Evolutionary conservation across 1,140 invertebrate species (phyloP), one percentile per base, ranked within the genome.

Genomic region (Dendrolimus punctatus): DNA sequence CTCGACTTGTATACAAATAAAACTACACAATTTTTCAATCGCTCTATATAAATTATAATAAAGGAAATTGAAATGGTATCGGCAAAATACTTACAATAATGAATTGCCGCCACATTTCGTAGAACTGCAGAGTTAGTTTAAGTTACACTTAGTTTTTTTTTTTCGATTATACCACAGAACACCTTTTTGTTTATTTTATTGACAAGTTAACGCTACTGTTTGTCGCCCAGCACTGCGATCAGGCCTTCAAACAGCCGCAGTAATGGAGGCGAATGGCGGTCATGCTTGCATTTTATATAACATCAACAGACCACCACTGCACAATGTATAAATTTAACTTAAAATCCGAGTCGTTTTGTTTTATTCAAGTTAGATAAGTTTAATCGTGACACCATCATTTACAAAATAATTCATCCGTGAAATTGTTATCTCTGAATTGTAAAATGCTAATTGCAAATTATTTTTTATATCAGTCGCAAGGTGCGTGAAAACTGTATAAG

Each of bases 241-340:
- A 62, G 65, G 58, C 64, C 64, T 58, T 58, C 58, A 62, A 50
- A 57, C 61, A 53, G 61, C 60, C 62, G 62, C 62, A 68, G 65
- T 77, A 80, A 74, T 77, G 67, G 57, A 70, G 57, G 66, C 75
- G 70, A 54, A 62, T 62, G 58, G 59, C 63, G 54, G 64, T 66
- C 64, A 66, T 57, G 64, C 64, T 66, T 58, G 62, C 62, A 60
- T 69, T 80, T 76, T 82, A 82, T 82, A 78, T 70, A 66, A 69
- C 71, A 75, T 70, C 57, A 62, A 58, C 72, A 67, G 70, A 65
- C 68, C 58, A 58, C 64, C 60, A 53, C 58, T 76, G 53, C 56
- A 66, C 58, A 75, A 60, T 68, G 58, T 64, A 67, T 69, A 75
- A 23, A 77, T 75, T 66, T 63, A 58, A 71, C 55, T 64, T 62